A percentile compares a stretch with the other conserved stretches of the same genome.
These are phyloP conservation scores for Tolmerus cingulatus DNA, from an alignment of 2,888 invertebrate genomes.

Conservation along the genomic window DNA sequence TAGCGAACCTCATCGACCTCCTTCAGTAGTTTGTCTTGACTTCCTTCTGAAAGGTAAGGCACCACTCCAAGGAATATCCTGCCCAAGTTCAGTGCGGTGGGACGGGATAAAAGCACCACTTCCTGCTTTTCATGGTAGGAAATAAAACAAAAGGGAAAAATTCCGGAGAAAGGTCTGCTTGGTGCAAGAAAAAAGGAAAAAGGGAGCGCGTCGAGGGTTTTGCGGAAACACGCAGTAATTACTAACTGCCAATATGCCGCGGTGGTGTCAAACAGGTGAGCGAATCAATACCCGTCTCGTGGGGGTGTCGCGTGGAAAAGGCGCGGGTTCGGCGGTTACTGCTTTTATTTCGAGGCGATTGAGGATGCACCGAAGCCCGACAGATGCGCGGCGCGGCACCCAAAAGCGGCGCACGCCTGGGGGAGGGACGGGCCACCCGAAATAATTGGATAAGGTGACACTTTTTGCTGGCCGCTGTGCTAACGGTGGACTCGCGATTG, in stretches of 20 bases:
- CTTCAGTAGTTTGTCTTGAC: not conserved
- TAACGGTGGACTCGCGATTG: not conserved
- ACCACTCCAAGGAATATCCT: not conserved
- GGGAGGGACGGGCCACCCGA: not conserved
- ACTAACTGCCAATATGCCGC: not conserved
- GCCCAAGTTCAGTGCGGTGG: not conserved
- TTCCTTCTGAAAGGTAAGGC: not conserved
- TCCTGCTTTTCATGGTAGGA: conserved; percentile 2
- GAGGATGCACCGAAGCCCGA: conserved; percentile 14
- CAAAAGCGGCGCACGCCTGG: not conserved
- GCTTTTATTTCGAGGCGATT: not conserved
- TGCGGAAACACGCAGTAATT: not conserved
- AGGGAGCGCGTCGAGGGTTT: not conserved
- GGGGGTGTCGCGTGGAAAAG: not conserved
- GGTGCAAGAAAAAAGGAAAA: not conserved
- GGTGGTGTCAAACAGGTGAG: not conserved
- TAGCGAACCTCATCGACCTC: not conserved
- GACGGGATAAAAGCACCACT: not conserved
- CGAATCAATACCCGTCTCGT: not conserved
- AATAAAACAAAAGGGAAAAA: not conserved
- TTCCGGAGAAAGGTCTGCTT: not conserved
- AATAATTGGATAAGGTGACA: conserved; percentile 5
- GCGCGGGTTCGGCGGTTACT: not conserved
- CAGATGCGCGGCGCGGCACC: not conserved
- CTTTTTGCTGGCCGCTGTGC: not conserved